A percentile compares a stretch with the other conserved stretches of the same genome.
Conservation (phyloP, 2,797 vertebrate species). For the Xenops minutus region DNA sequence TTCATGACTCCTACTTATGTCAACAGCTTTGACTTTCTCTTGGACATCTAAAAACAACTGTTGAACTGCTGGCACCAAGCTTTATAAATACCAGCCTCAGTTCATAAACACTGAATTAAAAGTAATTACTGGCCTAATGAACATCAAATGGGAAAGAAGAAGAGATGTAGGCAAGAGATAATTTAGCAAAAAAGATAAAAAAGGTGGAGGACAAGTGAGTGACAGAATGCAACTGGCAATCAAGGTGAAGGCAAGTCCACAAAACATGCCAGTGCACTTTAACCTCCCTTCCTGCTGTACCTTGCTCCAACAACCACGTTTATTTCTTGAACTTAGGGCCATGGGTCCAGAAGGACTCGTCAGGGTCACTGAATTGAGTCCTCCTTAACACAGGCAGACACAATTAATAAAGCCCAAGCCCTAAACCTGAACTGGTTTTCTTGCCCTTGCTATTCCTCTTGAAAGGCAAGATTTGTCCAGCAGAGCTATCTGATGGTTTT, state of each 20-base stretch:
- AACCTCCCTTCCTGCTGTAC: not conserved
- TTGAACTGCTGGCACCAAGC: not conserved
- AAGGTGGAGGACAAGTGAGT: not conserved
- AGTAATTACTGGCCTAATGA: constrained; percentile 3
- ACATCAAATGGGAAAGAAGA: not conserved
- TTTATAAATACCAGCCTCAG: constrained; percentile 18
- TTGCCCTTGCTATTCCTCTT: not conserved
- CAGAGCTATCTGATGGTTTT: not conserved
- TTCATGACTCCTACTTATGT: not conserved
- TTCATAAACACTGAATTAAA: constrained; percentile 24
- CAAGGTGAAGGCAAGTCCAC: not conserved
- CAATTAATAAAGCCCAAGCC: not conserved
- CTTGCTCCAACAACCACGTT: not conserved
- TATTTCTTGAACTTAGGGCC: not conserved
- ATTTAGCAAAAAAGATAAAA: not conserved
- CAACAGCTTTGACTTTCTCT: constrained; percentile 34
- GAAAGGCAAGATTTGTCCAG: not conserved
- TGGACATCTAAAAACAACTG: constrained; percentile 18
- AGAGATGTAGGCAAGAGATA: constrained; percentile 11
- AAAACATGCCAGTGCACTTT: not conserved
- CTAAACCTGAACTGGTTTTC: not conserved
- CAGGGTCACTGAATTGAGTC: not conserved
- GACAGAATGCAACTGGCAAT: not conserved
- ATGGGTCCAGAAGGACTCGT: not conserved
- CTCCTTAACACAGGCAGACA: not conserved